Percentiles rank a stretch among this genome's conserved stretches.
Conservation (phyloP, 2,797 vertebrate genomes). For the Hydrophis major region DNA sequence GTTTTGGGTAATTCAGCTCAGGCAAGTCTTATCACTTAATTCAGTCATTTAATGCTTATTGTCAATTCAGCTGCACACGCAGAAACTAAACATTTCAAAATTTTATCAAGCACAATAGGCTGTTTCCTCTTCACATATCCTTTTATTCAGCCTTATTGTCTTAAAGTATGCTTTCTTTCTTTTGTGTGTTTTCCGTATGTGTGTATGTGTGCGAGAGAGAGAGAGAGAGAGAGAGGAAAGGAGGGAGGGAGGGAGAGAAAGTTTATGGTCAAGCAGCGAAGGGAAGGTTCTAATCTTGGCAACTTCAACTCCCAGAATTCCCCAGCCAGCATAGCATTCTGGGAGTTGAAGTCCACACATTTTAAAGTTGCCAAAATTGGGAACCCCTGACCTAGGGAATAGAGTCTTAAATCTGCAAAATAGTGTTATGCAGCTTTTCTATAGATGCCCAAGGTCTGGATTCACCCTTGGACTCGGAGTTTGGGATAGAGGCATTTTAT, state of each 20-base stretch:
- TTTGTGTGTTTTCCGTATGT: neutral
- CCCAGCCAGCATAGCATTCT: too few relatives aligned
- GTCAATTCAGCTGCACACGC: neutral
- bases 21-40: neutral
- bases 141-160: neutral
- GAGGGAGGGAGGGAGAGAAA: too few relatives aligned
- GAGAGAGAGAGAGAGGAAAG: fast-evolving
- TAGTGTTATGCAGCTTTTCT: neutral
- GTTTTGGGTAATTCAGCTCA: neutral
- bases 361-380: too few relatives aligned
- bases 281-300: neutral
- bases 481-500: neutral
- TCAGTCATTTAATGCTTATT: constrained; percentile 1
- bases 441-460: neutral
- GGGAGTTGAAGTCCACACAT: too few relatives aligned
- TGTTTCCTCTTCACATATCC: neutral
- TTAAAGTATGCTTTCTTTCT: neutral
- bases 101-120: neutral
- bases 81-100: neutral
- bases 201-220: neutral
- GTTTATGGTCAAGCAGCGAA: neutral
- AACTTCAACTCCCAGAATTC: neutral
- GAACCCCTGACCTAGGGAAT: neutral
- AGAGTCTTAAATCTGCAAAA: neutral
- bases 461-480: neutral